Base-by-base conservation (phyloP, 1,140 invertebrate genomes). In the Akabosia matsudoensis region DNA sequence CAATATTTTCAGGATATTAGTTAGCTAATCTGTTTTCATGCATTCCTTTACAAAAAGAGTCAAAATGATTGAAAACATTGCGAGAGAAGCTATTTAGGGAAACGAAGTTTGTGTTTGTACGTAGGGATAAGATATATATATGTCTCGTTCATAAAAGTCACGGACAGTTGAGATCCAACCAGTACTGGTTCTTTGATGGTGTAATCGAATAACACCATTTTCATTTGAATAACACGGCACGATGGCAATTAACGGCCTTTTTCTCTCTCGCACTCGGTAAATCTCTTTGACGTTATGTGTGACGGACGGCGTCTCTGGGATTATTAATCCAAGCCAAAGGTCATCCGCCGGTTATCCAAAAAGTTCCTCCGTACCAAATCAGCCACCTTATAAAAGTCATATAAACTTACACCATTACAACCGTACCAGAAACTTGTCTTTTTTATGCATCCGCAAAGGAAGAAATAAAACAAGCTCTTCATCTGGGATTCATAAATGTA, bases 201-300 rank as follows among this genome's bases (percentile, higher is more conserved):
- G 37, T 45, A 45, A 45, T 45, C 7, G 37, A 10, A 18, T 45
- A 45, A 45, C 37, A 45, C 37, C 37, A 45, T 45, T 45, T 45
- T 45, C 18, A 45, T 45, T 45, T 45, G 37, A 45, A 45, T 45
- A 45, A 45, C 37, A 45, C 37, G 37, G 18, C 37, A 45, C 37
- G 37, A 45, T 45, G 37, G 37, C 54, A 56, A 56, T 56, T 56
- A 56, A 56, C 54, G 54, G 54, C 54, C 54, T 45, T 45, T n/a
- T 45, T 45, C 37, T 45, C 37, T 45, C 7, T 45, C 37, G 7
- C 37, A 10, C 37, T 45, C 37, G 37, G 37, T 45, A 45, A 45
- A 45, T 45, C 37, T 45, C 7, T 45, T 10, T 7, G 18, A 18
- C 7, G 18, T 45, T 45, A 45, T 45, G 37, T 45, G 37, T 45